A percentile compares a stretch with the other conserved stretches of the same genome.
phyloP scores from a whole-genome alignment of 2,113 vertebrate species.

The Grus americana region DNA sequence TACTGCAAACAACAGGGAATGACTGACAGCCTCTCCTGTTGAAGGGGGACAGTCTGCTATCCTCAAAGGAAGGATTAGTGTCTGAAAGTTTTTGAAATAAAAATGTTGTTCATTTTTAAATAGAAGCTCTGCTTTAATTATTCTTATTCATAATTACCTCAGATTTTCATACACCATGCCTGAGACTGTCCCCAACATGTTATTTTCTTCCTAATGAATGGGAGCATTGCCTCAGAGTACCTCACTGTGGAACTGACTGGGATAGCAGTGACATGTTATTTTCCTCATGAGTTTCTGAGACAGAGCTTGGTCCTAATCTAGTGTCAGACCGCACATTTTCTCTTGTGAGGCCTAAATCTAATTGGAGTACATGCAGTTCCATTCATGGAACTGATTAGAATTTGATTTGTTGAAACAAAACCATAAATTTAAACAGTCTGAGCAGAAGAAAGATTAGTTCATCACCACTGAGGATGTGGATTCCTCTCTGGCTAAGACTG shows the following conservation, averaged over 20 bases:
- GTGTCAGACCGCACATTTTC: not conserved
- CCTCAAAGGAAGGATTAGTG: not conserved
- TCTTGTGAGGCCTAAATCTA: not conserved
- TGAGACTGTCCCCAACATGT: not conserved
- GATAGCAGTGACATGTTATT: not conserved
- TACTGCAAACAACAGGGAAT: not conserved
- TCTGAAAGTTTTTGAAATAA: not conserved
- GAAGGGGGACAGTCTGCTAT: not conserved
- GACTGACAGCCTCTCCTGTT: not conserved
- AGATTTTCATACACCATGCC: not conserved
- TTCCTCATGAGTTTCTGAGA: not conserved
- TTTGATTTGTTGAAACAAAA: constrained; percentile 1
- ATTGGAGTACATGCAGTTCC: not conserved
- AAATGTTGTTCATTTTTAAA: not conserved
- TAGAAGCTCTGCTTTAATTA: not conserved
- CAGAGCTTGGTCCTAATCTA: not conserved
- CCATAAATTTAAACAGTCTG: not conserved
- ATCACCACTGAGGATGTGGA: not conserved
- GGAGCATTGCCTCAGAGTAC: not conserved
- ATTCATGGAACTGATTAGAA: not conserved
- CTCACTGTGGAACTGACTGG: not conserved
- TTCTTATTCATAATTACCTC: not conserved
- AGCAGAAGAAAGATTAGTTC: not conserved
- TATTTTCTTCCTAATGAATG: not conserved
- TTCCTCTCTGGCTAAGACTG: not conserved